phyloP scores from a whole-genome alignment of 2,113 vertebrate genomes.

The Mus musculus region GRCm39 chr10:120909001-120909500 shows the following conservation, averaged over 20 bases:
- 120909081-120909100: constrained; percentile 2
- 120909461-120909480: neutral
- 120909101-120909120: neutral
- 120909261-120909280: neutral
- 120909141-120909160: constrained; percentile 6
- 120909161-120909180: neutral
- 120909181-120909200: neutral
- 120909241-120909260: no score
- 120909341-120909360: constrained; percentile 20
- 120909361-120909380: constrained; percentile 46
- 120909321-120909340: neutral
- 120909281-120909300: neutral
- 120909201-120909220: neutral
- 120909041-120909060: no score
- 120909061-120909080: neutral
- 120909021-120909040: no score
- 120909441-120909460: neutral
- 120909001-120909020: neutral
- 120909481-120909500: neutral
- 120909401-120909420: neutral
- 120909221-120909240: neutral
- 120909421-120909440: constrained; percentile 34
- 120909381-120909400: neutral
- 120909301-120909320: neutral
- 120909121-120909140: constrained; percentile 45